phyloP scores from a whole-genome alignment of 1,140 invertebrate genomes.

The Glomeris maerens region DNA sequence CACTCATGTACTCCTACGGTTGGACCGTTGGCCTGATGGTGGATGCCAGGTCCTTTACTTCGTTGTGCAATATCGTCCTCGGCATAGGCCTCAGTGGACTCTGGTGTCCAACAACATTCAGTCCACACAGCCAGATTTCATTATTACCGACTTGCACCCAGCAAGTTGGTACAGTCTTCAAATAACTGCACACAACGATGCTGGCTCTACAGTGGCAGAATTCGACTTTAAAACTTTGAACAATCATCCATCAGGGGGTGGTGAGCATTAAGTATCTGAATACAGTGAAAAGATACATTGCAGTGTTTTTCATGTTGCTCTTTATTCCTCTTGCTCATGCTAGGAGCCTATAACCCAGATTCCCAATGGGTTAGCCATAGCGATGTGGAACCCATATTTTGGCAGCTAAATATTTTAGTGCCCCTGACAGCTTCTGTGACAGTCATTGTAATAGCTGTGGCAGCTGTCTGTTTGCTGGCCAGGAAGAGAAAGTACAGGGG shows the following conservation, averaged over 20 bases:
- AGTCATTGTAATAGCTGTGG: slow-evolving; percentile 78
- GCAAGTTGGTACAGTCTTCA: slow-evolving; percentile 74
- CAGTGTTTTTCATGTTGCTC: not conserved
- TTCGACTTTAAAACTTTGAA: slow-evolving; percentile 90
- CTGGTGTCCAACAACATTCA: slow-evolving; percentile 85
- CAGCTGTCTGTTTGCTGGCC: slow-evolving; percentile 74
- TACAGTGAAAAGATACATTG: not conserved
- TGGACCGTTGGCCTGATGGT: slow-evolving; percentile 84
- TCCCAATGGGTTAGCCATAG: too few species aligned
- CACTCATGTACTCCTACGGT: slow-evolving; percentile 75
- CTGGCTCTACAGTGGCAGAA: slow-evolving; percentile 83
- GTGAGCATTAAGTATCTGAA: too few species aligned
- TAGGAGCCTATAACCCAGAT: too few species aligned
- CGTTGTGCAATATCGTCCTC: slow-evolving; percentile 87
- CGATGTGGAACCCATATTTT: too few species aligned
- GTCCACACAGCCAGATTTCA: slow-evolving; percentile 65
- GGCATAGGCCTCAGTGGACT: slow-evolving; percentile 60
- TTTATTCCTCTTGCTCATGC: too few species aligned
- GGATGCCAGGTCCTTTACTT: slow-evolving; percentile 92
- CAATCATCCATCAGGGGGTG: too few species aligned
- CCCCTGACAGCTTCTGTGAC: slow-evolving; percentile 80
- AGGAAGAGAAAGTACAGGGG: slow-evolving; percentile 15
- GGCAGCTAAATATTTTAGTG: slow-evolving; percentile 84
- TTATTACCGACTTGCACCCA: slow-evolving; percentile 77
- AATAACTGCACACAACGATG: slow-evolving; percentile 89